A percentile compares a stretch with the other conserved stretches of the same genome.
These are phyloP conservation scores for Terrapene triunguis DNA, from an alignment of 2,113 vertebrate genomes.

Conservation along the genomic window DNA sequence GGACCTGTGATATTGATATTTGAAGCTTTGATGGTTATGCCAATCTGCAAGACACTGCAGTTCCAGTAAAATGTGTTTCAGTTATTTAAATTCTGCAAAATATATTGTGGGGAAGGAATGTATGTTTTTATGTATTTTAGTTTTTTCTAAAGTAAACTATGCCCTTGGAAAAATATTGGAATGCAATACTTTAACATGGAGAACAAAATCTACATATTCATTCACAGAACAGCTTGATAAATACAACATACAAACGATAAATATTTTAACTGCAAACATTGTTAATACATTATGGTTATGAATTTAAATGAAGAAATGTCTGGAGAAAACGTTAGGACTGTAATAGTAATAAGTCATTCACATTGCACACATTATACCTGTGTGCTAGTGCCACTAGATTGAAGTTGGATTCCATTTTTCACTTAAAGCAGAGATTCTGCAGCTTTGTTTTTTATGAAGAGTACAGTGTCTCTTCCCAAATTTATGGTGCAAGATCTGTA, in stretches of 20 bases:
- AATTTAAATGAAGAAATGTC: neutral
- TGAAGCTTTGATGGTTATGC: neutral
- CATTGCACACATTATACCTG: neutral
- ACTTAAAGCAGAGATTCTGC: neutral
- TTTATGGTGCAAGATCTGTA: neutral
- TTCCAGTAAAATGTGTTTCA: neutral
- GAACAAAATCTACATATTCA: neutral
- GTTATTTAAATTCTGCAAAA: neutral
- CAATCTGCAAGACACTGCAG: neutral
- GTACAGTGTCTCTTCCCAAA: neutral
- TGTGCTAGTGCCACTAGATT: neutral
- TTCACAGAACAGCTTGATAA: neutral
- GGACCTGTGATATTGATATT: neutral
- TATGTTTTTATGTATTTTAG: fast-evolving
- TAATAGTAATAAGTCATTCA: neutral
- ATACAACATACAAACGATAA: neutral
- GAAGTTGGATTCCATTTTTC: neutral
- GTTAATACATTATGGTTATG: neutral
- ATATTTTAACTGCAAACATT: neutral
- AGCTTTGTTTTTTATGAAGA: fast-evolving
- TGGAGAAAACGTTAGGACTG: neutral
- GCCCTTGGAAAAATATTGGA: neutral
- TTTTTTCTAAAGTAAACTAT: neutral
- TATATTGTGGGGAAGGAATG: neutral
- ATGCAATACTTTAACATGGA: neutral